Percentiles rank a stretch among this genome's conserved stretches.
Evolutionary conservation across 2,797 vertebrate species (phyloP).

Genomic region (Malacoraja senta): DNA sequence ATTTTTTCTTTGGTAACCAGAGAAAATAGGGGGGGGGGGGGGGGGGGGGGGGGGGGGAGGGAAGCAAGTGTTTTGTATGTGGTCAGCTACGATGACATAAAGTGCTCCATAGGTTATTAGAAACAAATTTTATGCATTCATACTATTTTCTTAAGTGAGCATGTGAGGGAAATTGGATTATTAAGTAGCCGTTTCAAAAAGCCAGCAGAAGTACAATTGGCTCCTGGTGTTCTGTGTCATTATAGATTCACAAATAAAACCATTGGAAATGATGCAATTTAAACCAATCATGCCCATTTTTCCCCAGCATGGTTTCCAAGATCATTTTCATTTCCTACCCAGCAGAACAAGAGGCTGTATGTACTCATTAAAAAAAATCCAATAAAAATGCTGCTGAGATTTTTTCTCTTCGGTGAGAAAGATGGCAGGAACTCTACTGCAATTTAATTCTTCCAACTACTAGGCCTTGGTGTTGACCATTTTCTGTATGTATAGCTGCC

Average conservation of each 20-base stretch:
- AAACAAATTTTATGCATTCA: too few species aligned
- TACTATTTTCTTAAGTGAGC: too few species aligned
- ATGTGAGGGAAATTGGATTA: too few species aligned
- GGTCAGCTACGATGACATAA: too few species aligned
- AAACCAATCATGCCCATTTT: background rate
- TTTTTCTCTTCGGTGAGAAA: background rate
- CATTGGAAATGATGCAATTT: background rate
- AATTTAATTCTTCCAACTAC: background rate
- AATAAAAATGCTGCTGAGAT: background rate
- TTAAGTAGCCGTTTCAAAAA: too few species aligned
- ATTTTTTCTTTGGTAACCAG: too few species aligned
- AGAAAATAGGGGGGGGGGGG: too few species aligned
- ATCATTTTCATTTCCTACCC: background rate
- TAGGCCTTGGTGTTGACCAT: background rate
- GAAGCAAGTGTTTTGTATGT: too few species aligned
- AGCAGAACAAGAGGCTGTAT: background rate
- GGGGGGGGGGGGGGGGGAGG: too few species aligned
- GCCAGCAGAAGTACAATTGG: too few species aligned
- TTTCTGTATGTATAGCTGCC: background rate
- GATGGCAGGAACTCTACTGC: background rate
- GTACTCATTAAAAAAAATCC: background rate
- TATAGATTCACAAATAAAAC: background rate
- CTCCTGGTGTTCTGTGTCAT: too few species aligned
- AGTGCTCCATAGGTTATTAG: too few species aligned
- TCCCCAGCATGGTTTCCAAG: background rate